Base-by-base conservation (phyloP, 1,140 invertebrate genomes). In the Drosophila chauvacae region DNA sequence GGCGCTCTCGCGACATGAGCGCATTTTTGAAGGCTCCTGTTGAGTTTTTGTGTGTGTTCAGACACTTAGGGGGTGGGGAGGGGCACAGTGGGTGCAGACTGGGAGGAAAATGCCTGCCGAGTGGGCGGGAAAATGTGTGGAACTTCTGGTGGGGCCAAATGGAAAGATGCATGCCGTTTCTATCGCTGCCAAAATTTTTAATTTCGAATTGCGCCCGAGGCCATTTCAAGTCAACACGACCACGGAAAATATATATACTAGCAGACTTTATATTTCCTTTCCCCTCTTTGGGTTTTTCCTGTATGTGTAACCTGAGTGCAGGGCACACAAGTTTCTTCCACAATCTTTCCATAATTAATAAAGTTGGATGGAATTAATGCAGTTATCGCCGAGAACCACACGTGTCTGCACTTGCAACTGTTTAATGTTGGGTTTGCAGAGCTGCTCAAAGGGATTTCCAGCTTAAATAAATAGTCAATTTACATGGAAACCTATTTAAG, bases 1-100 rank as follows among this genome's bases (percentile, higher is more conserved):
- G 63, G 61, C 66, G 35, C 39, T 71, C 62, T 51, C 65, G 81
- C 81, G 81, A 84, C 77, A 84, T 68, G 81, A 69, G 77, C 77
- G 77, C 81, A 84, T 84, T 77, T 83, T 83, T 84, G 81, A 80
- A 84, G 77, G 65, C 81, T 83, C 71, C 81, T 72, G 81, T 84
- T 80, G 77, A 84, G 77, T 82, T 47, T 41, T 55, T 50, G 51
- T 45, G 37, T 30, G 64, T 53, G 60, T 53, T 57, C 48, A 72
- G 20, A 60, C 35, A 47, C 6, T 7, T 1, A 1, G 18, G 3
- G 14, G 13, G 13, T 0, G 45, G 7, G 41, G n/a, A 20, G 10
- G 14, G 37, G 20, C 10, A 3, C 6, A 45, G 23, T 47, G 53
- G 23, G 20, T 20, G 57, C 14, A 30, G 26, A 57, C 11, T 35